Percentiles rank a stretch among this genome's conserved stretches.
Evolutionary conservation across 2,888 invertebrate species (phyloP).

Genomic region (Tryphoninae sp.): DNA sequence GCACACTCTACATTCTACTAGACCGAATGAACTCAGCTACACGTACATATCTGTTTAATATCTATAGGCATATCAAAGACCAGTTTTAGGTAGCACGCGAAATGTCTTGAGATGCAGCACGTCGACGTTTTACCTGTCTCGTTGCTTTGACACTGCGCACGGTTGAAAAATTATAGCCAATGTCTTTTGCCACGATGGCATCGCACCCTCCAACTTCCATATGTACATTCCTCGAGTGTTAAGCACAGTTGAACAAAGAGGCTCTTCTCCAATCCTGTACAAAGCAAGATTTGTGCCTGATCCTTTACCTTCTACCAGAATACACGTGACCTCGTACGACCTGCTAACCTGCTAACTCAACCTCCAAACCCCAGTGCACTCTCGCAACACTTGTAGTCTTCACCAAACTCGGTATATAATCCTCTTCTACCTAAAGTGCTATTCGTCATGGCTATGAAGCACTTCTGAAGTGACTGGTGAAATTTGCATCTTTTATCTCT

Average conservation of each 20-base stretch:
- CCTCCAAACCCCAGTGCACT: neutral
- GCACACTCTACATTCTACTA: slow-evolving; percentile 34
- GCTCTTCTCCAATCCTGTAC: slow-evolving; percentile 27
- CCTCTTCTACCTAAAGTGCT: neutral
- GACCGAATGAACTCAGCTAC: slow-evolving; percentile 29
- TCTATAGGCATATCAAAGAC: slow-evolving; percentile 18
- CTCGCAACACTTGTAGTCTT: slow-evolving; percentile 4
- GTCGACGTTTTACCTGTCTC: slow-evolving; percentile 49
- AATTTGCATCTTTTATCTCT: no score
- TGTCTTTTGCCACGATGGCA: slow-evolving; percentile 27
- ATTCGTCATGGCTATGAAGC: neutral
- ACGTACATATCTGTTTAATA: slow-evolving; percentile 19
- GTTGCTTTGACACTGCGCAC: slow-evolving; percentile 18
- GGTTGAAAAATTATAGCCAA: slow-evolving; percentile 51
- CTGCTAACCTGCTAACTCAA: neutral
- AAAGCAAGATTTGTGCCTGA: slow-evolving; percentile 52
- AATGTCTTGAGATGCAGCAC: slow-evolving; percentile 39
- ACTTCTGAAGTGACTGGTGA: neutral
- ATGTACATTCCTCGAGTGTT: slow-evolving; percentile 23
- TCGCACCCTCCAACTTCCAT: slow-evolving; percentile 25
- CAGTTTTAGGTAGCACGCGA: slow-evolving; percentile 33
- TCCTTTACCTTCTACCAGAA: neutral
- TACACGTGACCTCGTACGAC: neutral
- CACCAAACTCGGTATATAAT: neutral
- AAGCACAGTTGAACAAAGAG: slow-evolving; percentile 41